phyloP scores from a whole-genome alignment of 2,797 vertebrate species.

The Channa striata region DNA sequence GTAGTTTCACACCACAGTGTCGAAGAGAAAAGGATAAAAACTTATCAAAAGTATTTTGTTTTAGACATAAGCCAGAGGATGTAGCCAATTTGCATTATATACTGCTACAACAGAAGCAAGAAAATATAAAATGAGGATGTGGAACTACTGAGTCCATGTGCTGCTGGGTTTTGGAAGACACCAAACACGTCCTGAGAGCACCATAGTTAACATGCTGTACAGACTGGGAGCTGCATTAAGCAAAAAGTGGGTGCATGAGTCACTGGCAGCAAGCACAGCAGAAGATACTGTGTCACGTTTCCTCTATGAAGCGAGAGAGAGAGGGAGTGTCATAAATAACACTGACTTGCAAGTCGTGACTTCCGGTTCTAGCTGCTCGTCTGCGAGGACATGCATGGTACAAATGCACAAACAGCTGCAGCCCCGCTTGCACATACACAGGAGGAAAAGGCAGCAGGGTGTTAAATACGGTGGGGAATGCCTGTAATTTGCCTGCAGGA shows the following conservation, averaged over 20 bases:
- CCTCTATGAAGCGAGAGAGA: conserved; percentile 41
- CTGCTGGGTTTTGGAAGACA: conserved; percentile 36
- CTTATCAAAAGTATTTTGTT: background rate
- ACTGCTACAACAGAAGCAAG: conserved; percentile 15
- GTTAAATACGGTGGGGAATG: conserved; percentile 38
- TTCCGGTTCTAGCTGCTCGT: conserved; percentile 70
- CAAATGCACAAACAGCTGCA: conserved; percentile 27
- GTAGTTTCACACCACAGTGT: background rate
- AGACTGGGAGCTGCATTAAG: conserved; percentile 63
- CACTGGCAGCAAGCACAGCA: conserved; percentile 66
- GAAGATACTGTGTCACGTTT: conserved; percentile 77
- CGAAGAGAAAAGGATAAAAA: background rate
- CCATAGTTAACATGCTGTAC: conserved; percentile 66
- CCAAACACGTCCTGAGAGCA: conserved; percentile 45
- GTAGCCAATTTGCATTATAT: conserved; percentile 4
- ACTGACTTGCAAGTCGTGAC: conserved; percentile 77
- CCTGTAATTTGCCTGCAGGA: conserved; percentile 41
- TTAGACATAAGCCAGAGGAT: conserved; percentile 1
- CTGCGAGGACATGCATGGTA: conserved; percentile 43
- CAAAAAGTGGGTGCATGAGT: conserved; percentile 75
- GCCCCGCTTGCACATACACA: conserved; percentile 14
- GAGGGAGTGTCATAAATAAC: conserved; percentile 53
- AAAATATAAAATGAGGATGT: conserved; percentile 23
- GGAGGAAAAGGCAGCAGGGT: conserved; percentile 21
- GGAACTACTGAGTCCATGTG: conserved; percentile 15